Base-by-base conservation (phyloP, 2,888 invertebrate genomes). In the Euplagia quadripunctaria region DNA sequence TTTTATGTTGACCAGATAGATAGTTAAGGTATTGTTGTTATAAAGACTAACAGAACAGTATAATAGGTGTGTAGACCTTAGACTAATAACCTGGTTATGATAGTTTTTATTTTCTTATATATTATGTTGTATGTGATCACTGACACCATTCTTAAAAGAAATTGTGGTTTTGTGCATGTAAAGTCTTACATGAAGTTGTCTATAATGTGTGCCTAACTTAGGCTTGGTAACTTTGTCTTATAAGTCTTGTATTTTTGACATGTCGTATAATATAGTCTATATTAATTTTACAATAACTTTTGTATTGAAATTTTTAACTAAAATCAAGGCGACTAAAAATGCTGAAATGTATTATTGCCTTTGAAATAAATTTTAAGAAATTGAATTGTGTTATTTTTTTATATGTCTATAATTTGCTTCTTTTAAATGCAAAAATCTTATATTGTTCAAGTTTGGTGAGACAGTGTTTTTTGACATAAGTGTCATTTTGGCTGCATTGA, bases 381-480 rank as follows among this genome's bases (percentile, higher is more conserved):
- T 6, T 14, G 17, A 51, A 46, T 52, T 55, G 16, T 43, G 31
- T 64, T 64, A 68, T 64, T 83, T 43, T 71, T 70, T 69, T 20
- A 71, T 9, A 49, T 64, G 20, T 42, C 42, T 63, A 69, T 52
- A 73, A 68, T 70, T 17, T 71, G 77, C 69, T 67, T 76, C 71
- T 63, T 82, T 68, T 42, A 67, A 70, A 51, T 4, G 14, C 20
- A 70, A 65, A 11, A 52, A 46, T 68, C 73, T 76, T 66, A 79
- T 67, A n/a, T 76, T 63, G 61, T 80, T 75, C 70, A 94, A 85
- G 74, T 86, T 80, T 12, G 46, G 17, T 46, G 96, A 97, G 14
- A 98, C 97, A 12, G 97, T 97, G 17, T 95, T 94, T 68, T 95
- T 90, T 0, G 97, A 96, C 64, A 93, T 87, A 58, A 98, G 90